Evolutionary conservation across 2,113 vertebrate genomes (phyloP).

Genomic region (Percina caprodes): DNA sequence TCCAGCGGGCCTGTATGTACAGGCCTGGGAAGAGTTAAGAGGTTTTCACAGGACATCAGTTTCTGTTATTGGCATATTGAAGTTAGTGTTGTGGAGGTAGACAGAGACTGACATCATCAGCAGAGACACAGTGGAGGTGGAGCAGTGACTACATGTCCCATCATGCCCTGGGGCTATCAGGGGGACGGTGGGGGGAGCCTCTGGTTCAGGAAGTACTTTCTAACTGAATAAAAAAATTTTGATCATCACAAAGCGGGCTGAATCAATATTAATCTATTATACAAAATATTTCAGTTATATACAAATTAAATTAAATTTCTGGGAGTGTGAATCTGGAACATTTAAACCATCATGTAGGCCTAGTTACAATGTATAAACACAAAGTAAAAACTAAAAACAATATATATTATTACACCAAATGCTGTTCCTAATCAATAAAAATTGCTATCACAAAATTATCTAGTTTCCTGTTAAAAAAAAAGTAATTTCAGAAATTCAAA

Average conservation of each 20-base stretch:
- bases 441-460: too few species aligned
- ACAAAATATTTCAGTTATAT: background rate
- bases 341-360: too few species aligned
- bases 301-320: background rate
- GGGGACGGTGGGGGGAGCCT: slow-evolving; percentile 43
- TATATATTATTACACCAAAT: background rate
- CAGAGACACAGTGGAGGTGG: slow-evolving; percentile 49
- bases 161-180: slow-evolving; percentile 43
- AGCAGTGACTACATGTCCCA: slow-evolving; percentile 54
- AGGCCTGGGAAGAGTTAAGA: slow-evolving; percentile 2
- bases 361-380: background rate
- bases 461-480: slow-evolving; percentile 8
- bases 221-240: background rate
- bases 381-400: background rate
- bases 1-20: background rate
- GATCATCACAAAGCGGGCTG: background rate
- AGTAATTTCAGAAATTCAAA: background rate
- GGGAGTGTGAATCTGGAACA: background rate
- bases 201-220: slow-evolving; percentile 35
- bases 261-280: background rate
- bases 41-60: slow-evolving; percentile 49
- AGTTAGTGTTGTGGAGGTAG: slow-evolving; percentile 31
- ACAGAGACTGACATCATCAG: slow-evolving; percentile 61
- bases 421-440: too few species aligned
- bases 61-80: slow-evolving; percentile 1